A percentile compares a stretch with the other conserved stretches of the same genome.
Evolutionary conservation across 2,797 vertebrate species (phyloP).

Genomic region (Darevskia nairensis): DNA sequence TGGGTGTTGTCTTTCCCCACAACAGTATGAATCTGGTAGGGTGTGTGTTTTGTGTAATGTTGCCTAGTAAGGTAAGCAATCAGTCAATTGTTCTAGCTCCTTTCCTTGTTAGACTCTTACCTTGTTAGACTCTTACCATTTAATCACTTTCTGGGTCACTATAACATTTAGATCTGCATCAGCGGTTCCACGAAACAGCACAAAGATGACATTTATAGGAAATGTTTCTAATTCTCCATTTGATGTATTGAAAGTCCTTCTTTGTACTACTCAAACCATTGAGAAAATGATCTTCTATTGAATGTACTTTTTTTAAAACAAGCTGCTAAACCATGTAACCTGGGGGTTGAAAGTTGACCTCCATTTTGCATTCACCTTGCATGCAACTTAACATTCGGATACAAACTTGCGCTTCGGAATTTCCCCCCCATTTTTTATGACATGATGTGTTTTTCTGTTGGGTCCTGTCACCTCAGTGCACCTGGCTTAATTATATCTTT

Average conservation of each 20-base stretch:
- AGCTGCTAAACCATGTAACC: slow-evolving; percentile 76
- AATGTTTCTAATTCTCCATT: slow-evolving; percentile 61
- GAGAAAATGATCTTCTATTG: slow-evolving; percentile 63
- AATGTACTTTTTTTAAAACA: slow-evolving; percentile 74
- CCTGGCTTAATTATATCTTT: slow-evolving; percentile 50
- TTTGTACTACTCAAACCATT: slow-evolving; percentile 56
- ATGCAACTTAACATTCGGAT: slow-evolving; percentile 56
- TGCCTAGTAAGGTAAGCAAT: slow-evolving; percentile 42
- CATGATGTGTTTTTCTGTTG: slow-evolving; percentile 62
- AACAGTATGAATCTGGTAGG: slow-evolving; percentile 43
- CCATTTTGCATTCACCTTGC: slow-evolving; percentile 66
- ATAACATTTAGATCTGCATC: slow-evolving; percentile 14
- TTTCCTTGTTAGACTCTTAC: slow-evolving; percentile 37
- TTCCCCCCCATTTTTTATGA: slow-evolving; percentile 50
- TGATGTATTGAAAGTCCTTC: slow-evolving; percentile 64
- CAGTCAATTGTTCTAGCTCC: background rate
- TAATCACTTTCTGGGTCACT: slow-evolving; percentile 37
- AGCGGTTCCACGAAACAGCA: slow-evolving; percentile 43
- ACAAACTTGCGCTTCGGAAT: slow-evolving; percentile 47
- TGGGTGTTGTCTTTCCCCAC: slow-evolving; percentile 24
- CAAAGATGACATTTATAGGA: slow-evolving; percentile 59
- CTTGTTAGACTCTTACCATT: background rate
- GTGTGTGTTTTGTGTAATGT: slow-evolving; percentile 15
- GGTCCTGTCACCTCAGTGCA: slow-evolving; percentile 67
- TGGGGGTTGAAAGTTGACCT: slow-evolving; percentile 61